Conservation (phyloP, 2,113 vertebrate species). For the Sylvietta virens region DNA sequence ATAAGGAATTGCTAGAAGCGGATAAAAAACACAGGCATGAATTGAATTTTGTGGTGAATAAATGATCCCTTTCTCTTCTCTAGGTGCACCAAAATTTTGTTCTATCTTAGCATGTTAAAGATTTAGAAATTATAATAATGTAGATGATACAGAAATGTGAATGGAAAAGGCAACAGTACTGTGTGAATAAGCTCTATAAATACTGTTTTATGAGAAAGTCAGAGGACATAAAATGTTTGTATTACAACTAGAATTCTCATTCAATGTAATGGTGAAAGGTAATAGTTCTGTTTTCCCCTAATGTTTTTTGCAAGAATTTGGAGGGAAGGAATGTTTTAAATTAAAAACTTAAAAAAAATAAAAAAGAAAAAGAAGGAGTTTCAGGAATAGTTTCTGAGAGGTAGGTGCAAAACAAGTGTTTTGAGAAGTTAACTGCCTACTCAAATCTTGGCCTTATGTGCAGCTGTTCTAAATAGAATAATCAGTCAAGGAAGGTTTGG, state of each 20-base stretch:
- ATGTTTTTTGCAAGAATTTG: background rate
- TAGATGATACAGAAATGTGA: background rate
- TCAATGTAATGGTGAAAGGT: background rate
- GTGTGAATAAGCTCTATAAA: background rate
- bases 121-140: background rate
- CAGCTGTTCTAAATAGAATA: background rate
- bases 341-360: background rate
- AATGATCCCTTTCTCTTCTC: background rate
- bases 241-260: background rate
- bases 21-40: background rate
- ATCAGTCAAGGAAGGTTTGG: background rate
- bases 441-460: background rate
- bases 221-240: background rate
- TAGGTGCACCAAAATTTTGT: background rate
- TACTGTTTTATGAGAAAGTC: background rate
- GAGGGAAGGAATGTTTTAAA: background rate
- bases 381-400: background rate
- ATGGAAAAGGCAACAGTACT: background rate
- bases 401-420: background rate
- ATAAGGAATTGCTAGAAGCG: background rate
- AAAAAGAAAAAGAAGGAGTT: background rate
- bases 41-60: background rate
- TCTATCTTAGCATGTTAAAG: background rate
- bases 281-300: background rate
- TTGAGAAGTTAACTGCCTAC: background rate